These are phyloP conservation scores for Erpobdella octoculata DNA, from an alignment of 2,888 invertebrate genomes.

Conservation along the genomic window DNA sequence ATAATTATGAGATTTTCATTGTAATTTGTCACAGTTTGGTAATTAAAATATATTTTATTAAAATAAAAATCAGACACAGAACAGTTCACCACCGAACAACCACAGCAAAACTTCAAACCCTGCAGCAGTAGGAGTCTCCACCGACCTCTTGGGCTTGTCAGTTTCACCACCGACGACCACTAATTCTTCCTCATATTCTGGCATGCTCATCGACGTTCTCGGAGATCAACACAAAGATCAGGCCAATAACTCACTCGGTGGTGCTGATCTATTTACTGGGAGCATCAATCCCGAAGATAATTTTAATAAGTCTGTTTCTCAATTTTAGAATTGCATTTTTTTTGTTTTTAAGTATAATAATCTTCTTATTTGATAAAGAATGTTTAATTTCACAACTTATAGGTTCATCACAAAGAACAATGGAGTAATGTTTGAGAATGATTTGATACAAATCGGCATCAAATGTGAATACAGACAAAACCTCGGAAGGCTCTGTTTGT, in stretches of 20 bases:
- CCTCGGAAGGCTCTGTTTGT: slow-evolving; percentile 85
- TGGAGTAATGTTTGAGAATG: slow-evolving; percentile 95
- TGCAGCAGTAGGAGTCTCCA: slow-evolving; percentile 57
- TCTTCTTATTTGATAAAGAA: neutral
- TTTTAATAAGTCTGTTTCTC: slow-evolving; percentile 26
- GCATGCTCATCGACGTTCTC: slow-evolving; percentile 77
- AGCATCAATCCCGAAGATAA: slow-evolving; percentile 27
- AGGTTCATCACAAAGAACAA: slow-evolving; percentile 68
- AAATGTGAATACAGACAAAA: slow-evolving; percentile 95
- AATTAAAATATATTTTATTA: too few relatives aligned
- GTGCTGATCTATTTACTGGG: slow-evolving; percentile 26
- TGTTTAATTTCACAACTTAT: neutral
- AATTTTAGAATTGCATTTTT: neutral
- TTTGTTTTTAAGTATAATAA: neutral
- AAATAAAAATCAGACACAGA: slow-evolving; percentile 12
- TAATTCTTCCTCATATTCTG: slow-evolving; percentile 57
- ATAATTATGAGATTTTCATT: too few relatives aligned
- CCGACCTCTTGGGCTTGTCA: slow-evolving; percentile 77
- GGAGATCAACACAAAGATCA: slow-evolving; percentile 69
- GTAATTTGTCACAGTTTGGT: too few relatives aligned
- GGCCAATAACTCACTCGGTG: neutral
- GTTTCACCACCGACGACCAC: slow-evolving; percentile 71
- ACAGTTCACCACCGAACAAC: slow-evolving; percentile 16
- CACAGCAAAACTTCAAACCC: neutral
- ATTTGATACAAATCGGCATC: slow-evolving; percentile 85